Evolutionary conservation across 2,888 invertebrate genomes (phyloP).

Genomic region (Neuroscelio doddi): DNA sequence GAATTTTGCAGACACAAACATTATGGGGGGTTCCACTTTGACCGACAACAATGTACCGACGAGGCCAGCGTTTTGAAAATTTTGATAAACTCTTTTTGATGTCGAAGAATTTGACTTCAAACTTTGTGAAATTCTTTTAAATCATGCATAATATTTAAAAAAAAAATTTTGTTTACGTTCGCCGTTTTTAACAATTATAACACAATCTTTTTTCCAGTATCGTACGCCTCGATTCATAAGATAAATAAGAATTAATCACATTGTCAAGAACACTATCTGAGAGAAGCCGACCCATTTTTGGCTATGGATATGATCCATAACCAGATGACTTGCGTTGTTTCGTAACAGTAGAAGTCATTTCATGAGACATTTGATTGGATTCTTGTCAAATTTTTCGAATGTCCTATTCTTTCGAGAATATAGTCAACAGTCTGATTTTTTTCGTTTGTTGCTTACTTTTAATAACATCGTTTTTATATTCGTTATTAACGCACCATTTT

Average conservation of each 20-base stretch:
- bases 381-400: too few relatives aligned
- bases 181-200: background rate
- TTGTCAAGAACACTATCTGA: slow-evolving; percentile 3
- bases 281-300: slow-evolving; percentile 1
- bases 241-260: slow-evolving; percentile 9
- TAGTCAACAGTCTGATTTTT: too few relatives aligned
- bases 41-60: slow-evolving; percentile 7
- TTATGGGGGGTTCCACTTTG: background rate
- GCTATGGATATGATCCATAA: background rate
- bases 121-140: slow-evolving; percentile 10
- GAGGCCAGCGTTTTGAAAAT: slow-evolving; percentile 12
- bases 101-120: slow-evolving; percentile 7
- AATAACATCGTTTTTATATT: too few relatives aligned
- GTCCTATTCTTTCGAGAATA: too few relatives aligned
- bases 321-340: too few relatives aligned
- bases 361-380: too few relatives aligned
- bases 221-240: slow-evolving; percentile 9
- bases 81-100: slow-evolving; percentile 7
- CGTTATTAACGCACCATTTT: too few relatives aligned
- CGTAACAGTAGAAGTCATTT: too few relatives aligned
- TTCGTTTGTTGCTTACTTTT: too few relatives aligned
- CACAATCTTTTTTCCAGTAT: slow-evolving; percentile 11
- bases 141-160: slow-evolving; percentile 13
- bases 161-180: slow-evolving; percentile 6
- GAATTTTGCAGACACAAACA: slow-evolving; percentile 5